A percentile compares a stretch with the other conserved stretches of the same genome.
Evolutionary conservation across 2,888 invertebrate species (phyloP).

Genomic region (Neoitamus cyanurus): DNA sequence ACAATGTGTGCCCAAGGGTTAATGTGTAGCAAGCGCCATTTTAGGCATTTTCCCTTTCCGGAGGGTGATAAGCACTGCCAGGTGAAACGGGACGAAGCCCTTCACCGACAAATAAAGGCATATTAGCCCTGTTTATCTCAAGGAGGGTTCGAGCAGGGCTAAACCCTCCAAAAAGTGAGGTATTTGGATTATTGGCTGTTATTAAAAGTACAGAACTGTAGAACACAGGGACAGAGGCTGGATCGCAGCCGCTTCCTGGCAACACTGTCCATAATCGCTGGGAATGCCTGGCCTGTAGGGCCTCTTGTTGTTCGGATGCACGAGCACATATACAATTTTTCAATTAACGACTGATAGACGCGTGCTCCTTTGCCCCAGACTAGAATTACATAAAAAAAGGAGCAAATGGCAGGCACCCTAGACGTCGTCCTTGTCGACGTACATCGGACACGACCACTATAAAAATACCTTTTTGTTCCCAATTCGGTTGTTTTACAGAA

Average conservation of each 20-base stretch:
- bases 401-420: constrained; percentile 39
- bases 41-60: constrained; percentile 11
- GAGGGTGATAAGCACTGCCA: constrained; percentile 19
- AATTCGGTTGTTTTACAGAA: constrained; percentile 9
- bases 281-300: background rate
- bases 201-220: background rate
- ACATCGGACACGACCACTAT: background rate
- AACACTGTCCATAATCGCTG: background rate
- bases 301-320: constrained; percentile 8
- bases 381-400: constrained; percentile 30
- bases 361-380: constrained; percentile 45
- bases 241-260: background rate
- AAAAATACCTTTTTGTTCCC: constrained; percentile 19
- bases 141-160: background rate
- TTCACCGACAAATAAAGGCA: background rate
- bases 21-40: constrained; percentile 27
- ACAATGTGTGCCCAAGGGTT: constrained; percentile 14
- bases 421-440: constrained; percentile 39
- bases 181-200: background rate
- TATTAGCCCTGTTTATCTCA: background rate
- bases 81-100: background rate
- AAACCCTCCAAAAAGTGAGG: background rate
- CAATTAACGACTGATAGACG: constrained; percentile 50
- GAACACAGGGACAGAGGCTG: background rate
- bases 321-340: constrained; percentile 41